A percentile compares a stretch with the other conserved stretches of the same genome.
phyloP scores from a whole-genome alignment of 2,888 invertebrate species.

The Yponomeuta plumbellus region DNA sequence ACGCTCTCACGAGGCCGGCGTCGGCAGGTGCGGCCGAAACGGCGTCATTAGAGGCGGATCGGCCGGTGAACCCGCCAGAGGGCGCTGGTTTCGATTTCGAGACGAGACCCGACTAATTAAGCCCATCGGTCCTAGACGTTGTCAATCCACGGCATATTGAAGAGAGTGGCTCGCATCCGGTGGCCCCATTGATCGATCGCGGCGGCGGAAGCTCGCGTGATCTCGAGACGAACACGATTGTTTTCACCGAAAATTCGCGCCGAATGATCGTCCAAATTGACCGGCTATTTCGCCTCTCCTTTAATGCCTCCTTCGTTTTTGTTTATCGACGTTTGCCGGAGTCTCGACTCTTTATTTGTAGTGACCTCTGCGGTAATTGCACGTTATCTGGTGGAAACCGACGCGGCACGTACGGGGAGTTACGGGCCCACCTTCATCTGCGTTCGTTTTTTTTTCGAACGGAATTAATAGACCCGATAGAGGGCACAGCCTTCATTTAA shows the following conservation, averaged over 20 bases:
- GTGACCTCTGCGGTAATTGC: slow-evolving; percentile 72
- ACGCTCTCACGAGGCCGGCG: slow-evolving; percentile 58
- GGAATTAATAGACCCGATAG: slow-evolving; percentile 65
- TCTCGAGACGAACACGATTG: slow-evolving; percentile 24
- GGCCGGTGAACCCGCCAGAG: slow-evolving; percentile 35
- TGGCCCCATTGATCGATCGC: slow-evolving; percentile 44
- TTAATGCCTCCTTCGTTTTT: slow-evolving; percentile 59
- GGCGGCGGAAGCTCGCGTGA: slow-evolving; percentile 54
- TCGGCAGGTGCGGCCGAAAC: slow-evolving; percentile 48
- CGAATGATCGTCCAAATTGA: slow-evolving; percentile 53
- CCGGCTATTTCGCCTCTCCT: slow-evolving; percentile 60
- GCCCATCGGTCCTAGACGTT: slow-evolving; percentile 29
- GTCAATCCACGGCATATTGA: slow-evolving; percentile 42
- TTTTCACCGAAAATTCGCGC: slow-evolving; percentile 53
- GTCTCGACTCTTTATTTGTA: slow-evolving; percentile 60
- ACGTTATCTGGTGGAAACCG: slow-evolving; percentile 44
- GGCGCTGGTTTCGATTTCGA: slow-evolving; percentile 51
- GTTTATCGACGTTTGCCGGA: slow-evolving; percentile 51
- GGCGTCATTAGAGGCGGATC: slow-evolving; percentile 39
- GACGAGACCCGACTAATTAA: slow-evolving; percentile 29
- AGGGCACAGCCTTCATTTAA: slow-evolving; percentile 70
- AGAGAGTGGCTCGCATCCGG: slow-evolving; percentile 46
- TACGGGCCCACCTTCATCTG: slow-evolving; percentile 45
- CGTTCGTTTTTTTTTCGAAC: slow-evolving; percentile 72
- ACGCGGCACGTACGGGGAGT: slow-evolving; percentile 53